Base-by-base conservation (phyloP, 1,140 invertebrate genomes). In the Drosophila ambigua region DNA sequence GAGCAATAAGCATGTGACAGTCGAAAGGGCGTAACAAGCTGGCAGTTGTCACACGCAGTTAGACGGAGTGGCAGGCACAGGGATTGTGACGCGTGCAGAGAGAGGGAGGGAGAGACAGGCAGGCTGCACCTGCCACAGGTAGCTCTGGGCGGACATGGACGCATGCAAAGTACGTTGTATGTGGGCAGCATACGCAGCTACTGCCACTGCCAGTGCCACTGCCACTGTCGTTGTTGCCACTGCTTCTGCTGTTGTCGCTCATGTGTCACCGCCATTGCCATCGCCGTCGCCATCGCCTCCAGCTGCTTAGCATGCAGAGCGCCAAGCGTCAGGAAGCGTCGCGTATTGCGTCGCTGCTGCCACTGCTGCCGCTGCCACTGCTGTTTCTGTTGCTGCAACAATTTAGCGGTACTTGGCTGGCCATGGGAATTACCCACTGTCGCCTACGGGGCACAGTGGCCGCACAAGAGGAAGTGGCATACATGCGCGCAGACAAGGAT, bases 381-480 rank as follows among this genome's bases (percentile, higher is more conserved):
- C 26, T 77, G 44, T 39, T 45, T 39, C 67, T 39, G 35, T 46
- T 64, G 74, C 74, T 85, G 81, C 60, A 58, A 78, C 78, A 76
- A 87, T 79, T 88, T 88, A 87, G 83, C 82, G 78, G 83, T 88
- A 87, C 78, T 88, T 88, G 78, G 45, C 58, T 57, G 81, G 39
- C 55, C 79, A 88, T 88, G 83, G 83, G 83, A 87, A 88, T 79
- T 69, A 53, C 64, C 55, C 57, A 53, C 11, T 74, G 58, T 74
- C 59, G 54, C 50, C 59, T 26, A 16, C 48, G 15, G 7, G n/a
- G 44, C 9, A 60, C 77, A 85, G 67, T 80, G 80, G 76, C 20
- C 20, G 3, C 23, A 23, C 9, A 4, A 13, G 11, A 39, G 35
- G 35, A 39, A 39, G 11, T 39, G 35, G 35, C 31, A 35, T 4